Evolutionary conservation across 2,797 vertebrate genomes (phyloP), one percentile per base, ranked within the genome.

Genomic region (Choloepus didactylus): DNA sequence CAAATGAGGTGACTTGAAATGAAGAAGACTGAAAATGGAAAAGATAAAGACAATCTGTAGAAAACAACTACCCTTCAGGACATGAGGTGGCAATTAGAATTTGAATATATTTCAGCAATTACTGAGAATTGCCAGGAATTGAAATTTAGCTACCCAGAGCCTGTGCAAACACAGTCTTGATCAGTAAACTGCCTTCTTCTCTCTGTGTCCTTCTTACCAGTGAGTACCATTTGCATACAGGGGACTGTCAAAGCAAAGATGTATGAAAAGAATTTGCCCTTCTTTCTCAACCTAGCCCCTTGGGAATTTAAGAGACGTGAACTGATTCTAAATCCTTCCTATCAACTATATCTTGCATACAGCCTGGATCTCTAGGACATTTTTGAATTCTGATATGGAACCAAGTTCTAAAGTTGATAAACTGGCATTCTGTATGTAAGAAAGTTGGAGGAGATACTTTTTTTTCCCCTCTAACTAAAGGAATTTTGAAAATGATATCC

Each of bases 1-100:
- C 54, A 95, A 92, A 92, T 89, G 73, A 96, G 23, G 6, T 35
- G 81, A 93, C 51, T 46, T 75, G n/a, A 91, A 94, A 95, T 51
- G 76, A 77, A n/a, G 51, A 94, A 25, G 15, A 76, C 3, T 76
- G n/a, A 44, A 96, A 95, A 86, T 54, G 44, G 66, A 80, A 94
- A 94, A 89, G 4, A 0, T 19, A 91, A 92, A 49, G 29, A 35
- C 27, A 87, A 49, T 12, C 69, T 64, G n/a, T 15, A 87, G 69
- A 83, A 76, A 87, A 41, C 70, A 85, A 88, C 87, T 35, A 35
- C n/a, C 79, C 89, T 89, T 87, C 51, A 73, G 72, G 46, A 87
- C 27, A 15, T 3, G 9, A 67, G 35, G 25, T 9, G 7, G 49
- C 18, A 83, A 41, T 77, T 44, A 66, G 46, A 89, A 82, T 27